Evolutionary conservation across 2,888 invertebrate species (phyloP).

Genomic region (Epicampocera succincta): DNA sequence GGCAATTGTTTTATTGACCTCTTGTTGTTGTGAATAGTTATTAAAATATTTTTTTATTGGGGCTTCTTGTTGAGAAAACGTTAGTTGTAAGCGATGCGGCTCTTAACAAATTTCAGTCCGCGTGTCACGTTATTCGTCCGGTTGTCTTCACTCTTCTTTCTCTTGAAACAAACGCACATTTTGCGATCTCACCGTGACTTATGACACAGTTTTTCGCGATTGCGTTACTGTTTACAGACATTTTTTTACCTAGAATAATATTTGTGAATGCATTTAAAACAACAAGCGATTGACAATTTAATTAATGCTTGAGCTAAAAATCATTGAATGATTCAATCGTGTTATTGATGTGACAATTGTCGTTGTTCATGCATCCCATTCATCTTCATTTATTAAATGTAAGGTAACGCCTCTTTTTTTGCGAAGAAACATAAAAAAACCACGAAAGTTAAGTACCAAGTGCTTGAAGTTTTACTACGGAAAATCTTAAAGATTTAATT

Average conservation of each 20-base stretch:
- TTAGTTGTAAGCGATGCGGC: too few species aligned
- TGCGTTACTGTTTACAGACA: too few species aligned
- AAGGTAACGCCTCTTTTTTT: constrained; percentile 30
- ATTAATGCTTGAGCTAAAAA: constrained; percentile 4
- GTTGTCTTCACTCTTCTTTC: too few species aligned
- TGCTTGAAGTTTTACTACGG: constrained; percentile 2
- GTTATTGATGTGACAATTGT: constrained; percentile 61
- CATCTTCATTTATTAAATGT: constrained; percentile 47
- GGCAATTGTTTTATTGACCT: too few species aligned
- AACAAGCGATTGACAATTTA: background rate
- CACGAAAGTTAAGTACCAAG: constrained; percentile 22
- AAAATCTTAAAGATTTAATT: constrained; percentile 1
- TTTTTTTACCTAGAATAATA: background rate
- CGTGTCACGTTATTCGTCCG: too few species aligned
- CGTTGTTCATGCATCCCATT: constrained; percentile 40
- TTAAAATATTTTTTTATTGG: too few species aligned
- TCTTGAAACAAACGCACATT: background rate
- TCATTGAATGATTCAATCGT: constrained; percentile 39
- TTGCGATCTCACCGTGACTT: too few species aligned
- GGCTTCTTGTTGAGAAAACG: too few species aligned
- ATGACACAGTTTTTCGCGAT: too few species aligned
- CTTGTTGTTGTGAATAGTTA: too few species aligned
- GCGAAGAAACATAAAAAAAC: constrained; percentile 20
- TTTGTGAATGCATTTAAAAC: constrained; percentile 1
- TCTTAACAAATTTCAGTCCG: too few species aligned